These are phyloP conservation scores for Archocentrus centrarchus DNA, from an alignment of 2,113 vertebrate species.

Conservation along the genomic window DNA sequence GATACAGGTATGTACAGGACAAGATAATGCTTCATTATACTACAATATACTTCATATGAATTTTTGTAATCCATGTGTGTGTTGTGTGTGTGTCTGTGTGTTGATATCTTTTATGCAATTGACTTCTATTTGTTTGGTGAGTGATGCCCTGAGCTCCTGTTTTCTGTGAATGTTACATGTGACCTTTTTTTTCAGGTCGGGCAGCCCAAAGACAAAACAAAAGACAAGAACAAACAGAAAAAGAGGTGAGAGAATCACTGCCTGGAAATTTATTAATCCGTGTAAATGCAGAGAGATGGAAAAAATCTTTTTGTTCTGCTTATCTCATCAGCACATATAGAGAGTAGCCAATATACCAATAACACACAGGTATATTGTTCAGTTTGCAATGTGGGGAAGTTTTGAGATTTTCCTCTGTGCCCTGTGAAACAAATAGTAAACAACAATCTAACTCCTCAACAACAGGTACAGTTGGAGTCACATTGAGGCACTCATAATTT, in stretches of 20 bases:
- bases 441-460: neutral
- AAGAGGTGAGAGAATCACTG: constrained; percentile 86
- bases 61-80: neutral
- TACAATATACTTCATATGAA: neutral
- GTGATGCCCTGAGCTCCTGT: constrained; percentile 19
- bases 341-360: neutral
- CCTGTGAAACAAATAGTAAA: constrained; percentile 26
- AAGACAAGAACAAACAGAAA: constrained; percentile 95
- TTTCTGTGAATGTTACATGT: constrained; percentile 16
- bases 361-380: neutral
- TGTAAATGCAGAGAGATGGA: neutral
- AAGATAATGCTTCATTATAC: neutral
- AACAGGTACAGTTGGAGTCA: constrained; percentile 7
- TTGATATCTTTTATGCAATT: constrained; percentile 27
- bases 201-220: constrained; percentile 95
- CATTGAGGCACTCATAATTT: constrained; percentile 59
- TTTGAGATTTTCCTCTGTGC: neutral
- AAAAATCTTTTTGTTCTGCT: neutral
- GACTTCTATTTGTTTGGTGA: constrained; percentile 34
- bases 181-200: constrained; percentile 83
- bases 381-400: neutral
- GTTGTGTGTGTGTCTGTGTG: neutral
- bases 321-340: neutral
- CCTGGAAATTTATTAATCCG: neutral
- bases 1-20: constrained; percentile 88